These are phyloP conservation scores for Chrysodeixis includens DNA, from an alignment of 2,888 invertebrate species.

Conservation along the genomic window DNA sequence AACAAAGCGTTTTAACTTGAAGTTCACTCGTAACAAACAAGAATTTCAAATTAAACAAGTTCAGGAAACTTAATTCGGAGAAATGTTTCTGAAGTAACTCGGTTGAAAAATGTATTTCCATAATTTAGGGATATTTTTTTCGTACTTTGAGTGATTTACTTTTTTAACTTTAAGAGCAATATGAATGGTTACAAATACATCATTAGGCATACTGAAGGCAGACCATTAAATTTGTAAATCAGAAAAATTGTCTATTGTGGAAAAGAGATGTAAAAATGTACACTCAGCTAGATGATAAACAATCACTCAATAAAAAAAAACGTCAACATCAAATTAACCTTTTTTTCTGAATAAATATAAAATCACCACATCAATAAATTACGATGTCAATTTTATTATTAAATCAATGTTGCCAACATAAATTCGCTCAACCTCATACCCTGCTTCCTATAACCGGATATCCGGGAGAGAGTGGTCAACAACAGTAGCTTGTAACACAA, in stretches of 20 bases:
- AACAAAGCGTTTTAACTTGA: slow-evolving; percentile 4
- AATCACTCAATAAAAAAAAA: too few species aligned
- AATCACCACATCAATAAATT: background rate
- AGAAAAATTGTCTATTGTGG: too few species aligned
- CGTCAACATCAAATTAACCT: too few species aligned
- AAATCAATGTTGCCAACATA: background rate
- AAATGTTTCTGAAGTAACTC: slow-evolving; percentile 1
- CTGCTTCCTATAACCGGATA: background rate
- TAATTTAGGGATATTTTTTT: slow-evolving; percentile 4
- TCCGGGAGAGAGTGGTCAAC: background rate
- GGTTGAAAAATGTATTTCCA: background rate
- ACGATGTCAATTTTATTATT: background rate
- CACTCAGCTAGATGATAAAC: too few species aligned
- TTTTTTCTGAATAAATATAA: background rate
- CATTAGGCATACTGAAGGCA: too few species aligned
- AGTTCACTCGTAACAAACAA: slow-evolving; percentile 1
- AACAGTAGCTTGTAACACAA: background rate
- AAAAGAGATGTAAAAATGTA: too few species aligned
- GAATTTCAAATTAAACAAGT: slow-evolving; percentile 4
- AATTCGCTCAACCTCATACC: background rate
- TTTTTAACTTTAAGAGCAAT: background rate
- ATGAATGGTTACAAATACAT: too few species aligned
- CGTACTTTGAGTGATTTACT: background rate
- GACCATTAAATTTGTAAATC: too few species aligned
- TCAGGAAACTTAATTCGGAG: background rate